Evolutionary conservation across 2,113 vertebrate species (phyloP), one percentile per base, ranked within the genome.

Genomic region (Ailurus styani): DNA sequence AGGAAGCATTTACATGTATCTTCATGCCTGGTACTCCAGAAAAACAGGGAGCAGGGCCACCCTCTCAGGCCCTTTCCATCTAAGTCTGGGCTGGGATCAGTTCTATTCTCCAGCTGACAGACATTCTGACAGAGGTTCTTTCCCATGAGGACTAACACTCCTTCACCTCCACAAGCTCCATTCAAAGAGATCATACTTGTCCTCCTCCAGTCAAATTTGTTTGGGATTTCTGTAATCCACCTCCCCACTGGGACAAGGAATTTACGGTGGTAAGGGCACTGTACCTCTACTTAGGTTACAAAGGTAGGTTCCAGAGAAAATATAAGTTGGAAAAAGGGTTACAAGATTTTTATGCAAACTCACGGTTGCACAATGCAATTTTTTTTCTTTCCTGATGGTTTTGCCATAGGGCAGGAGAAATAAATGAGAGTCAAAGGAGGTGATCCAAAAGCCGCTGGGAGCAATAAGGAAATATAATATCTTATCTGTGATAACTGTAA

Each of bases 231-330:
- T 91, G 20, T 55, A 87, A 55, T 64, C 21, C 31, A 90, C 14
- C 17, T 18, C 10, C 11, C 23, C 79, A 27, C 34, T 1, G 2
- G 12, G 18, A 79, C 42, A 87, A 42, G 77, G 66, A 90, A 25
- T 87, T 54, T 50, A 79, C 6, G 34, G 21, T 29, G 9, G 7
- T 77, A 50, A 81, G 54, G 70, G 34, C 37, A 52, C 23, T 82
- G 45, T 7, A 9, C 7, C 10, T 82, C 70, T 60, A n/a, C 17
- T 85, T 15, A 37, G 52, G 13, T 78, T 55, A 68, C 68, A 64
- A 84, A 87, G 52, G 54, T 88, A 70, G 62, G 17, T 91, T 91
- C 4, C 66, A 89, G 90, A 42, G 17, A 97, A 97, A 95, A 82
- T 14, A 37, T 60, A 78, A 45, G 10, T 79, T 60, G 21, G 60